These are phyloP conservation scores for Premnoplex brunnescens DNA, from an alignment of 2,797 vertebrate genomes.

Conservation along the genomic window DNA sequence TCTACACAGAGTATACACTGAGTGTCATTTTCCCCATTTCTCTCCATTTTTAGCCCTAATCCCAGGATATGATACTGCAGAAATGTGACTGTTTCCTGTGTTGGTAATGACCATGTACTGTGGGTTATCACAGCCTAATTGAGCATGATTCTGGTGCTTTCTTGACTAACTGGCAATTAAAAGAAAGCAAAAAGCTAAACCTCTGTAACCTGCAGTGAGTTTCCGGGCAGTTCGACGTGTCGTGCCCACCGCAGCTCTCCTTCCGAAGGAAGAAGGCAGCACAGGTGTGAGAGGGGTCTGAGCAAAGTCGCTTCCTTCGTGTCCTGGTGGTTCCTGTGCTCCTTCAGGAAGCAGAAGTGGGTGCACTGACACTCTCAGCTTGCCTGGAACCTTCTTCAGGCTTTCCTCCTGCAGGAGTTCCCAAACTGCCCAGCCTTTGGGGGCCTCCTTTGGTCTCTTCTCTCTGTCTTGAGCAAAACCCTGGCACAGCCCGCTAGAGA, in stretches of 20 bases:
- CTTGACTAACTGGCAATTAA: neutral
- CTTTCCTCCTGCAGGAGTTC: neutral
- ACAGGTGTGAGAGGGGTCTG: neutral
- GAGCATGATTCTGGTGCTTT: neutral
- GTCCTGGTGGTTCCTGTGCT: fast-evolving
- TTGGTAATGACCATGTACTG: neutral
- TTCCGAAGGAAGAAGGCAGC: neutral
- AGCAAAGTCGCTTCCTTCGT: neutral
- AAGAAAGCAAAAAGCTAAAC: neutral
- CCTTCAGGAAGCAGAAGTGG: neutral
- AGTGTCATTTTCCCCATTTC: neutral
- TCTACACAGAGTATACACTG: neutral
- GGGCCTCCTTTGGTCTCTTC: neutral
- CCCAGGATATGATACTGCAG: neutral
- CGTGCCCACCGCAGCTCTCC: neutral
- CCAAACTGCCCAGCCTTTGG: neutral
- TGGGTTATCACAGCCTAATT: neutral
- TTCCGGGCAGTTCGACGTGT: neutral
- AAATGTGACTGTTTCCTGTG: neutral
- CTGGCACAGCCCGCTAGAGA: neutral
- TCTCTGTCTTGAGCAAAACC: neutral
- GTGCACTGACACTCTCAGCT: neutral
- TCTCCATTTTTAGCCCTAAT: neutral
- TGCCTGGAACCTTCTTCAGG: neutral
- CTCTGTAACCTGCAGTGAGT: neutral